These are phyloP conservation scores for Camponotus pennsylvanicus DNA, from an alignment of 1,140 invertebrate species.

Conservation along the genomic window DNA sequence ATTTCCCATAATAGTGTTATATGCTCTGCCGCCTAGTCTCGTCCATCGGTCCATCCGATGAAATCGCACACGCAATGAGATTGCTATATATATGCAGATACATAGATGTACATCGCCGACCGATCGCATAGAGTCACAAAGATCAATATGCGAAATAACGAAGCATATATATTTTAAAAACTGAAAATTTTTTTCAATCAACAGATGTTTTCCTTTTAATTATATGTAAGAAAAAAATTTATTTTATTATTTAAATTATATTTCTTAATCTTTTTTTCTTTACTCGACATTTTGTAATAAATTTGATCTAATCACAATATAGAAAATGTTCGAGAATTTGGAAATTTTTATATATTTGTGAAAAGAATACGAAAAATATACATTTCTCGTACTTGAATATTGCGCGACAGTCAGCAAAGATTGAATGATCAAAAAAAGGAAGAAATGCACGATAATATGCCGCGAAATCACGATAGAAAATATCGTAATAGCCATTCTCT, in stretches of 20 bases:
- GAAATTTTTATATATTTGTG: neutral
- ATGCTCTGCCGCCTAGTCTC: conserved; percentile 23
- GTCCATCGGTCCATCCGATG: conserved; percentile 34
- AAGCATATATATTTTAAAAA: neutral
- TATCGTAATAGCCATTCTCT: conserved; percentile 18
- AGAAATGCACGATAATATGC: neutral
- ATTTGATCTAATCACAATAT: neutral
- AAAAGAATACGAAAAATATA: neutral
- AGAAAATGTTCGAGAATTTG: neutral
- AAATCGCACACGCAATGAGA: conserved; percentile 56
- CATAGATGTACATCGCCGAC: neutral
- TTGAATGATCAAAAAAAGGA: neutral
- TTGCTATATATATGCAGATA: neutral
- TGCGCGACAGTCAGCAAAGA: neutral
- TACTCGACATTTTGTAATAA: neutral
- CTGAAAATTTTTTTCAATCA: neutral
- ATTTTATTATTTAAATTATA: neutral
- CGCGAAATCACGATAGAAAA: neutral
- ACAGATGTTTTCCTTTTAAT: neutral
- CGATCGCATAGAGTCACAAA: conserved; percentile 3
- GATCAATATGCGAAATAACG: conserved; percentile 34
- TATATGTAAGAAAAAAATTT: neutral
- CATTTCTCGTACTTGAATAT: neutral
- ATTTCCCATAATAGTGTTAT: conserved; percentile 70
- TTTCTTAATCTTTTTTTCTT: neutral